These are phyloP conservation scores for Scytalopus superciliaris DNA, from an alignment of 2,113 vertebrate species.

Conservation along the genomic window DNA sequence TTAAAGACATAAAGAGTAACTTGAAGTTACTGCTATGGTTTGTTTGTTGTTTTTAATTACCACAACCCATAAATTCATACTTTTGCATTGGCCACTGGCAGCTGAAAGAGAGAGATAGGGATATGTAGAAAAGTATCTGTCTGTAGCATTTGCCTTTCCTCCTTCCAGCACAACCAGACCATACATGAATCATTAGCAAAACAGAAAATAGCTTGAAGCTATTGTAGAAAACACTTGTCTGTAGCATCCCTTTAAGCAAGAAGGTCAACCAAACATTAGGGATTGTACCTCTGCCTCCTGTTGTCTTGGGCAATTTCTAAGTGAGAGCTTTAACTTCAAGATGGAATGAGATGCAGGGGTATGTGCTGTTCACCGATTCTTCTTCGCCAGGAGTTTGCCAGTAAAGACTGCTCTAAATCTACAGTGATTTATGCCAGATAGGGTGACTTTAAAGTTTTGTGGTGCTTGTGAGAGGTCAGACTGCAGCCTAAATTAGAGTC, in stretches of 20 bases:
- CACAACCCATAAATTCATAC: background rate
- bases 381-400: background rate
- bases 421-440: background rate
- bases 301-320: background rate
- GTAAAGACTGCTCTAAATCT: background rate
- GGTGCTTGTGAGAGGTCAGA: background rate
- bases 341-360: background rate
- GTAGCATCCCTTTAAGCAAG: background rate
- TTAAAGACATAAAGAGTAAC: background rate
- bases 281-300: fast-evolving
- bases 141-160: background rate
- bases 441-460: background rate
- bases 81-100: background rate
- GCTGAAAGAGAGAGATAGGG: background rate
- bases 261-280: background rate
- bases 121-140: background rate
- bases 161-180: background rate
- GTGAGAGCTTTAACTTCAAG: background rate
- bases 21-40: background rate
- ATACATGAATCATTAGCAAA: background rate
- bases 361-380: background rate
- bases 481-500: background rate
- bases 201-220: background rate
- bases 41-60: background rate
- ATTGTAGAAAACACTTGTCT: background rate